Conservation (phyloP, 2,113 vertebrate genomes). For the Sander vitreus region DNA sequence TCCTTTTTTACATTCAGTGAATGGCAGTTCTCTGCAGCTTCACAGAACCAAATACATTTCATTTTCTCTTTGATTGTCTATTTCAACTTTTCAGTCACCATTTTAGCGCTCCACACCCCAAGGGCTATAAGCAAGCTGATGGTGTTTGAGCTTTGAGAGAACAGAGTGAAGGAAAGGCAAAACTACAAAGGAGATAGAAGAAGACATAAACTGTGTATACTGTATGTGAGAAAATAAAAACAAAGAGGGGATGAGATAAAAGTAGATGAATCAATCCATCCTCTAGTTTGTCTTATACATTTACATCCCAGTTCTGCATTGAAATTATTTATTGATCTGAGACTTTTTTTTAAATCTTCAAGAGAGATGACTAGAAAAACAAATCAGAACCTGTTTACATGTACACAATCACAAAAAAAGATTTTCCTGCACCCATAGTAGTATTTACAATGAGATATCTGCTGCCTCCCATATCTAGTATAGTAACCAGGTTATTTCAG, state of each 20-base stretch:
- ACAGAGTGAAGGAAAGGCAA: background rate
- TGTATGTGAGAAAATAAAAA: background rate
- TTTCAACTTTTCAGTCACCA: conserved; percentile 26
- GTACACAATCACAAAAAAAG: background rate
- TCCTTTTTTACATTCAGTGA: conserved; percentile 15
- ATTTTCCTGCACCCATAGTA: background rate
- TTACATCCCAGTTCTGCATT: background rate
- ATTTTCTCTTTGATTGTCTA: conserved; percentile 19
- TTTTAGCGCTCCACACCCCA: conserved; percentile 18
- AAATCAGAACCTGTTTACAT: conserved; percentile 7
- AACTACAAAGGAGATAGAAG: conserved; percentile 5
- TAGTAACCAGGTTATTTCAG: conserved; percentile 6
- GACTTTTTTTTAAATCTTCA: background rate
- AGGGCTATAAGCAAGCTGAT: background rate
- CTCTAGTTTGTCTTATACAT: conserved; percentile 1
- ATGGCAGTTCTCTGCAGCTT: conserved; percentile 17
- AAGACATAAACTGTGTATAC: background rate
- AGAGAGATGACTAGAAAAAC: background rate
- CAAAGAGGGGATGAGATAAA: conserved; percentile 19
- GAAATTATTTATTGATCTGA: conserved; percentile 1
- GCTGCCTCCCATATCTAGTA: background rate
- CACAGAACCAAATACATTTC: conserved; percentile 22
- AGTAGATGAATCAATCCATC: conserved; percentile 8
- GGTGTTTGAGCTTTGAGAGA: conserved; percentile 12
- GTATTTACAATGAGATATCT: background rate